Conservation (phyloP, 2,797 vertebrate species). For the Melanotaenia pygmaea region DNA sequence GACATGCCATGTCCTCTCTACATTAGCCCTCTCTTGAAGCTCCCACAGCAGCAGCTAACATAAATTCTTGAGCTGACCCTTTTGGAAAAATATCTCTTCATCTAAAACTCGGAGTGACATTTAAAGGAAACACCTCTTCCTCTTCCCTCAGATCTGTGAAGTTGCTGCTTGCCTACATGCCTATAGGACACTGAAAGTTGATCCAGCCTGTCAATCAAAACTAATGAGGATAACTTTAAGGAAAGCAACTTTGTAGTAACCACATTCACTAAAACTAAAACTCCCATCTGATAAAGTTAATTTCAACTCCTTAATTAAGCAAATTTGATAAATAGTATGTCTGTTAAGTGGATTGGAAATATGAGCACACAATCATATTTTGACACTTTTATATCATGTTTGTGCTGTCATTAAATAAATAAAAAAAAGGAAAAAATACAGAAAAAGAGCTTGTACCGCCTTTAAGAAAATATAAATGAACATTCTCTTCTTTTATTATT, state of each 20-base stretch:
- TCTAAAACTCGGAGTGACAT: slow-evolving; percentile 71
- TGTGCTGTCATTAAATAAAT: background rate
- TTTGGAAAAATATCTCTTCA: slow-evolving; percentile 60
- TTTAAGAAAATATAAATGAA: slow-evolving; percentile 22
- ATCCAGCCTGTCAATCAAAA: slow-evolving; percentile 52
- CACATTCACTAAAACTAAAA: slow-evolving; percentile 3
- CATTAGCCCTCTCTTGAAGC: slow-evolving; percentile 39
- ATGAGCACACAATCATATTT: background rate
- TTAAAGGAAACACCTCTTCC: slow-evolving; percentile 69
- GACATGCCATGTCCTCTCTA: slow-evolving; percentile 25
- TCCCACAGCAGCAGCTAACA: slow-evolving; percentile 44
- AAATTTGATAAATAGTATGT: background rate
- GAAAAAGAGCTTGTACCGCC: background rate
- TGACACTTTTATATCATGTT: background rate
- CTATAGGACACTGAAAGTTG: slow-evolving; percentile 58
- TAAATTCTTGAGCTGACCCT: slow-evolving; percentile 57
- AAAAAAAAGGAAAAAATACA: background rate
- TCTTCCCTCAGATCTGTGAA: slow-evolving; percentile 45
- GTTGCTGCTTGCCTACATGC: slow-evolving; percentile 44
- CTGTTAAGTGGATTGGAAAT: background rate
- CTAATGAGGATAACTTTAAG: slow-evolving; percentile 24
- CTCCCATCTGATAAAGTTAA: background rate
- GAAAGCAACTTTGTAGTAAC: slow-evolving; percentile 6
- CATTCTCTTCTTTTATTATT: slow-evolving; percentile 1
- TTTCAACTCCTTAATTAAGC: background rate